Conservation (phyloP, 1,140 invertebrate species). For the Steinernema feltiae region DNA sequence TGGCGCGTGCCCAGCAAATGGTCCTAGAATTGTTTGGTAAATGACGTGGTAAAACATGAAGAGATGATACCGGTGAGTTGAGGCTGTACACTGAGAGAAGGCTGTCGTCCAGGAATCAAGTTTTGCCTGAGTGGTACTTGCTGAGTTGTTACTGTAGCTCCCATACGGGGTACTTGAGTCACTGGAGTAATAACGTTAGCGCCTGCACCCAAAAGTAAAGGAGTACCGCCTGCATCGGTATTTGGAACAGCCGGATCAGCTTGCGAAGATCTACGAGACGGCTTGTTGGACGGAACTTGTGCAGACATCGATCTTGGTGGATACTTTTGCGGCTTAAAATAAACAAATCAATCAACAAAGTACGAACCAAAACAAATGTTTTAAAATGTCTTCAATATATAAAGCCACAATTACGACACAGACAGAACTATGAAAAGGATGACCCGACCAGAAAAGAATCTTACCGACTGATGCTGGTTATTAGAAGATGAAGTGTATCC, state of each 20-base stretch:
- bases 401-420: too few species aligned
- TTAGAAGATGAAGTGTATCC: background rate
- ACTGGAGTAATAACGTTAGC: background rate
- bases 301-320: slow-evolving; percentile 26
- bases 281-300: slow-evolving; percentile 26
- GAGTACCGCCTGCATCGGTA: slow-evolving; percentile 7
- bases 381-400: too few species aligned
- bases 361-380: too few species aligned
- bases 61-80: background rate
- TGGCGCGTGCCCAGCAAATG: background rate
- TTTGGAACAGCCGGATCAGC: slow-evolving; percentile 25
- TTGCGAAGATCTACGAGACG: slow-evolving; percentile 32
- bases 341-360: too few species aligned
- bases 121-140: slow-evolving; percentile 20
- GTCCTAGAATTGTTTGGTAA: background rate
- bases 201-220: background rate
- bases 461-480: slow-evolving; percentile 9
- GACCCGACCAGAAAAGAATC: background rate
- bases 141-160: slow-evolving; percentile 22
- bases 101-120: slow-evolving; percentile 26
- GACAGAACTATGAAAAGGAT: background rate
- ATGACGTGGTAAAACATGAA: background rate
- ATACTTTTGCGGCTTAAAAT: slow-evolving; percentile 2
- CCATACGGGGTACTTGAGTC: slow-evolving; percentile 17
- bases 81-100: slow-evolving; percentile 41